Conservation (phyloP, 2,113 vertebrate genomes). For the Pan troglodytes region DNA sequence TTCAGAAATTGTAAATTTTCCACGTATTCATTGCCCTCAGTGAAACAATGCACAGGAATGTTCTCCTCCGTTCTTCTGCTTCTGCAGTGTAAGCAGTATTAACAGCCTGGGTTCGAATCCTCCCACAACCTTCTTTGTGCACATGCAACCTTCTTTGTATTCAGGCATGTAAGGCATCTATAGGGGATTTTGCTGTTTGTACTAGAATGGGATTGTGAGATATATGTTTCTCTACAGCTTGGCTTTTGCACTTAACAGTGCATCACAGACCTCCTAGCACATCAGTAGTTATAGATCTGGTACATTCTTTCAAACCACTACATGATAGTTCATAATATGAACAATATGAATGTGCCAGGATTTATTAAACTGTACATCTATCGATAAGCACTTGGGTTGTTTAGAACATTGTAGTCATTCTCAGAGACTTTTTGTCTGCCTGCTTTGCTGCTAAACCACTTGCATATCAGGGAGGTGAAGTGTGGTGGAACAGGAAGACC, state of each 20-base stretch:
- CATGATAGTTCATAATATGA: neutral
- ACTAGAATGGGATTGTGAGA: neutral
- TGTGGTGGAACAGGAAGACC: too few relatives aligned
- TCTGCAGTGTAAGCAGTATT: neutral
- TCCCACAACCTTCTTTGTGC: neutral
- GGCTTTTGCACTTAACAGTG: neutral
- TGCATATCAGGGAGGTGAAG: too few relatives aligned
- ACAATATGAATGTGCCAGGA: neutral
- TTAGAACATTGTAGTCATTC: neutral
- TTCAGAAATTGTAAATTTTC: neutral
- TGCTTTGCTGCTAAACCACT: too few relatives aligned
- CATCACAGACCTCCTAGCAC: neutral
- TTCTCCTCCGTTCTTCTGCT: neutral
- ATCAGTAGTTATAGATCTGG: neutral
- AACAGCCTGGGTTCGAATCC: neutral
- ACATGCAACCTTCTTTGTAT: neutral
- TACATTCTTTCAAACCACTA: slow-evolving; percentile 1
- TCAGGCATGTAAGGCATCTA: neutral
- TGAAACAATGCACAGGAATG: neutral
- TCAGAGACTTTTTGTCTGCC: too few relatives aligned
- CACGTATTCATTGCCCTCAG: neutral
- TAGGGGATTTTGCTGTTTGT: neutral
- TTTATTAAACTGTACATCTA: slow-evolving; percentile 2
- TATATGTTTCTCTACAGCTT: neutral
- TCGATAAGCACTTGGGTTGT: neutral